Evolutionary conservation across 1,140 invertebrate species (phyloP), one percentile per base, ranked within the genome.

Genomic region (Hypothenemus hampei): DNA sequence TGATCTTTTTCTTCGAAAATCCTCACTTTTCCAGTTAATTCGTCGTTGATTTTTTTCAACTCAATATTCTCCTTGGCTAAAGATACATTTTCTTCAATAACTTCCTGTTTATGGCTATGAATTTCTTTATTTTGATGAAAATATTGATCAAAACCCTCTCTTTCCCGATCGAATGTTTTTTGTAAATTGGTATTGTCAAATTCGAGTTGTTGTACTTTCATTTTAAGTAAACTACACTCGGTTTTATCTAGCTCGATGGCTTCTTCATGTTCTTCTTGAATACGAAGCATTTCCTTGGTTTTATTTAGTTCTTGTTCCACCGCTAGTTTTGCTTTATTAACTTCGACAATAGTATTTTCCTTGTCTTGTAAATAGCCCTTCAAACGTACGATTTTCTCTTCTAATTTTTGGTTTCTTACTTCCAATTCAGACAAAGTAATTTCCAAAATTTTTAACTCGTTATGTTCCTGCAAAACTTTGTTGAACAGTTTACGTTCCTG

Each of bases 371-470:
- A 26, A 22, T 40, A 33, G 3, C 39, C 41, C 26, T 61, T 55
- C 15, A 61, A 20, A 8, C 31, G 7, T 2, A 20, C 10, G 15
- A 58, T 24, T 51, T 58, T 58, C 16, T 50, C 45, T 20, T 49
- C 31, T 18, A 49, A 35, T 39, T 50, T 57, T 6, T 41, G 4
- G 6, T 40, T 40, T 11, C 35, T 45, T 35, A 58, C 21, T 36
- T 53, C 56, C 33, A 66, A 31, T 13, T 52, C 48, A 26, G 48
- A 37, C 7, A 61, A 29, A 21, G 50, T 35, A 37, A 64, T 52
- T 45, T 67, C 47, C 26, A 29, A 59, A 13, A 56, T 37, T 60
- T 53, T 70, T 43, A 59, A 36, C 56, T 55, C 52, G 5, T 56
- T 45, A 16, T 53, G 29, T 26, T 57, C 53, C 20, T 48, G 37